phyloP scores from a whole-genome alignment of 2,888 invertebrate species.

The Hyles lineata region DNA sequence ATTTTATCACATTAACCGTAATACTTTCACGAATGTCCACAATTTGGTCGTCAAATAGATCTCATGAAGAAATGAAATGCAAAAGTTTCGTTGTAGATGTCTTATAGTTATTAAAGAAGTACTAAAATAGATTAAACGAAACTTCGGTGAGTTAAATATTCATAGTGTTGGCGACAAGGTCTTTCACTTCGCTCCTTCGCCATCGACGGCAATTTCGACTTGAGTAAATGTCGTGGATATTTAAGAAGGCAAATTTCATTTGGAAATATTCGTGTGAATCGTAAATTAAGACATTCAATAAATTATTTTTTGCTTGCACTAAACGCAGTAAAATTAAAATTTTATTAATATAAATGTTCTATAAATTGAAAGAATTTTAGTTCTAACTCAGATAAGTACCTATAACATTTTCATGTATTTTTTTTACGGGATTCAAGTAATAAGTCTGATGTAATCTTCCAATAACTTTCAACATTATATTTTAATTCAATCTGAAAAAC shows the following conservation, averaged over 20 bases:
- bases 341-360: too few relatives aligned
- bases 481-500: too few relatives aligned
- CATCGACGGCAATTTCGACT: slow-evolving; percentile 5
- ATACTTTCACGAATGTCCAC: slow-evolving; percentile 39
- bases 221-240: slow-evolving; percentile 24
- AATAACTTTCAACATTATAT: too few relatives aligned
- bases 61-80: slow-evolving; percentile 39
- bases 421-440: too few relatives aligned
- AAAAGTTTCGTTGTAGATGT: slow-evolving; percentile 45
- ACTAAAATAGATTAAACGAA: neutral
- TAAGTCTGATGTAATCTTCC: too few relatives aligned
- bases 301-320: neutral
- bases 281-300: neutral
- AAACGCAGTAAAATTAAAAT: too few relatives aligned
- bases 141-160: slow-evolving; percentile 6
- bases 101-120: slow-evolving; percentile 28
- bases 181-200: slow-evolving; percentile 16
- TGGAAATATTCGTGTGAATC: slow-evolving; percentile 5
- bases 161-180: slow-evolving; percentile 9
- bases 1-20: slow-evolving; percentile 56
- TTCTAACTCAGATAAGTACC: too few relatives aligned
- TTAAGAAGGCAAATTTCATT: neutral
- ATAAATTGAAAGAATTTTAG: too few relatives aligned
- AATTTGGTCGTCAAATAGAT: slow-evolving; percentile 70
- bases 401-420: too few relatives aligned